A percentile compares a stretch with the other conserved stretches of the same genome.
These are phyloP conservation scores for Megalopta genalis DNA, from an alignment of 1,140 invertebrate species.

Conservation along the genomic window DNA sequence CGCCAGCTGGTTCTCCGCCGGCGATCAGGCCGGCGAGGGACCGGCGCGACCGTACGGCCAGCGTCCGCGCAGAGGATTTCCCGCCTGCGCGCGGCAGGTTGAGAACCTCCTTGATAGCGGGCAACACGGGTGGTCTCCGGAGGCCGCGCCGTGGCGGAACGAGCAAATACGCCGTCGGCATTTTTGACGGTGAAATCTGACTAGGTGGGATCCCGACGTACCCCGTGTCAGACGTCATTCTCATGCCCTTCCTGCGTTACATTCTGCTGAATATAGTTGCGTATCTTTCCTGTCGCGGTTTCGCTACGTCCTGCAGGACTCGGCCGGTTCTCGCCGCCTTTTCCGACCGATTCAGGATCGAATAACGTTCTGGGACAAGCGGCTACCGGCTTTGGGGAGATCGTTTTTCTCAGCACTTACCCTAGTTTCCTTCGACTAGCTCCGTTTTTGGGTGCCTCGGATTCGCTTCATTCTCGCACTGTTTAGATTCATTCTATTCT, in stretches of 20 bases:
- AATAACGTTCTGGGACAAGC: no score
- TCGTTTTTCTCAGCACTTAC: no score
- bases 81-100: conserved; percentile 45
- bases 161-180: conserved; percentile 79
- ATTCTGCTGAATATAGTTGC: conserved; percentile 50
- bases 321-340: not conserved
- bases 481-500: no score
- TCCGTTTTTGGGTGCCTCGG: no score
- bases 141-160: conserved; percentile 76
- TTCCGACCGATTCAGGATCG: no score
- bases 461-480: no score
- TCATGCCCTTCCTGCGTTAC: conserved; percentile 62
- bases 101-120: conserved; percentile 72
- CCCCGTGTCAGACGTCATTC: conserved; percentile 61
- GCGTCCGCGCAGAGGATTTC: not conserved
- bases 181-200: conserved; percentile 79
- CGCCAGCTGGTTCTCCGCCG: conserved; percentile 30
- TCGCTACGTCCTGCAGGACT: not conserved
- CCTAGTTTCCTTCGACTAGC: no score
- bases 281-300: conserved; percentile 25
- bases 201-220: conserved; percentile 72
- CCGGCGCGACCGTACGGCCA: no score
- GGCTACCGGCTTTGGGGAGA: no score
- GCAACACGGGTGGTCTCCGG: conserved; percentile 77
- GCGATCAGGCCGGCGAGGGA: no score